Conservation (phyloP, 1,140 invertebrate species). For the Hermatobates lingyangjiaoensis region DNA sequence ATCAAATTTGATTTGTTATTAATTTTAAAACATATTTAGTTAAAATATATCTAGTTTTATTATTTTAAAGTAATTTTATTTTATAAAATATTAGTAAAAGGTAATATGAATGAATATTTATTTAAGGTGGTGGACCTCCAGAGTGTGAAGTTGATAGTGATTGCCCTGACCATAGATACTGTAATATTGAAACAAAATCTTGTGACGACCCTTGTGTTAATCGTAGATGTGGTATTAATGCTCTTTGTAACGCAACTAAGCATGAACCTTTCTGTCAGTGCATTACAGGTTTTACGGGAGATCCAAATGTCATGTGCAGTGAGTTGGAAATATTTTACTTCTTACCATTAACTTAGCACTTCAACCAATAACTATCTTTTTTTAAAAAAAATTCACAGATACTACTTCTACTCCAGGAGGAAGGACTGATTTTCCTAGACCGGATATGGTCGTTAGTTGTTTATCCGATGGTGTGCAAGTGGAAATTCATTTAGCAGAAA, state of each 20-base stretch:
- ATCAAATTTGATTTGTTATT: neutral
- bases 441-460: conserved; percentile 72
- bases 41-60: too few species aligned
- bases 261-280: conserved; percentile 63
- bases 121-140: too few species aligned
- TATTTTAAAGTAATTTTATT: too few species aligned
- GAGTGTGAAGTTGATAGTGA: conserved; percentile 54
- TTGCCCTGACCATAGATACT: conserved; percentile 56
- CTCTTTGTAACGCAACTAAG: conserved; percentile 55
- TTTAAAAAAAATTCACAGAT: conserved; percentile 10
- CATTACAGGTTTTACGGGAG: conserved; percentile 44
- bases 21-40: neutral
- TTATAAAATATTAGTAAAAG: too few species aligned
- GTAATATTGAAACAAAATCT: conserved; percentile 40
- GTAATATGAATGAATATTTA: too few species aligned
- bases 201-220: conserved; percentile 57
- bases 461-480: conserved; percentile 80
- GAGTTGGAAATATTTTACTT: conserved; percentile 23
- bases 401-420: neutral
- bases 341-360: conserved; percentile 18
- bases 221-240: conserved; percentile 51
- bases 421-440: conserved; percentile 58
- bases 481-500: conserved; percentile 53
- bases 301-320: conserved; percentile 48
- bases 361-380: conserved; percentile 3